phyloP scores from a whole-genome alignment of 1,140 invertebrate species.

The Parapsyche elsis region DNA sequence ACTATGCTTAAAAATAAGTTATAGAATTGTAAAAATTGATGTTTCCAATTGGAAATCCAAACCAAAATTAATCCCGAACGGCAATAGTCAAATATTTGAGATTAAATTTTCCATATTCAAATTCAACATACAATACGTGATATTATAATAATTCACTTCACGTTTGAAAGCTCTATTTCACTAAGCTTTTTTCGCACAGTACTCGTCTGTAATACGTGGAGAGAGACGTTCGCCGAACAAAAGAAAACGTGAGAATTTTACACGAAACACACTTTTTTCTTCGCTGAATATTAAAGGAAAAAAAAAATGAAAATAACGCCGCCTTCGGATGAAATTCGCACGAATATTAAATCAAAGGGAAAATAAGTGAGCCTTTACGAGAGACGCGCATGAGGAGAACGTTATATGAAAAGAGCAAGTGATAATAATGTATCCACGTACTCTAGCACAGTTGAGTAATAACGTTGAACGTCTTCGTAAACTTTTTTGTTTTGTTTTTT shows the following conservation, averaged over 20 bases:
- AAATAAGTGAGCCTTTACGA: constrained; percentile 10
- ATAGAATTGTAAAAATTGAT: no score
- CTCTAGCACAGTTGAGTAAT: background rate
- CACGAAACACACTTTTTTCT: constrained; percentile 16
- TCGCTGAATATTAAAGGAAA: background rate
- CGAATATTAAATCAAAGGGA: constrained; percentile 35
- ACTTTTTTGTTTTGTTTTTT: background rate
- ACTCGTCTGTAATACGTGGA: background rate
- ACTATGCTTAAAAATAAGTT: no score
- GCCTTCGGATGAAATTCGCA: background rate
- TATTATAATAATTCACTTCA: background rate
- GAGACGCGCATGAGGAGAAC: background rate
- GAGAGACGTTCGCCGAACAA: constrained; percentile 16
- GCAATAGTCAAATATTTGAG: background rate
- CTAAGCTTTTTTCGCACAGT: background rate
- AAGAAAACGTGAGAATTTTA: constrained; percentile 32
- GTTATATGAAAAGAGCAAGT: background rate
- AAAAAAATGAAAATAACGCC: background rate
- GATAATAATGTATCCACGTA: constrained; percentile 15
- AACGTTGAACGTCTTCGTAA: background rate
- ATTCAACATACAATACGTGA: background rate
- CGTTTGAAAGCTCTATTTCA: constrained; percentile 7
- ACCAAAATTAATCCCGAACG: no score
- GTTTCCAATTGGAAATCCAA: no score
- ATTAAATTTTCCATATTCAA: background rate